Evolutionary conservation across 2,888 invertebrate species (phyloP).

Genomic region (Chalcosyrphus nemorum): DNA sequence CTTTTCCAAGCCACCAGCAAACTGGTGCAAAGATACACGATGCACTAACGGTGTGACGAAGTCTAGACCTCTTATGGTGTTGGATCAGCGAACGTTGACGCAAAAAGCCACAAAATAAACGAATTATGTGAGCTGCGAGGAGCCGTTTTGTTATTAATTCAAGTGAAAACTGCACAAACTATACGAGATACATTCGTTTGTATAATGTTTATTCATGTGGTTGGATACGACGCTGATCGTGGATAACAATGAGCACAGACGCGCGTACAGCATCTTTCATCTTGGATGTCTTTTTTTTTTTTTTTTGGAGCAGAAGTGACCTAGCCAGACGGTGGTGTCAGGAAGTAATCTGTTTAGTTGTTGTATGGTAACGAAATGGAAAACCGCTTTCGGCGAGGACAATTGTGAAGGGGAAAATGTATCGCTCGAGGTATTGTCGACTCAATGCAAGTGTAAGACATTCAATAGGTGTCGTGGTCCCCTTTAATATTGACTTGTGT

Average conservation of each 20-base stretch:
- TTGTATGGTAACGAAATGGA: conserved; percentile 43
- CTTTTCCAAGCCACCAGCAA: conserved; percentile 36
- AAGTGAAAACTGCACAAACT: conserved; percentile 48
- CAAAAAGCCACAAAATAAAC: conserved; percentile 33
- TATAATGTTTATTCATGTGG: conserved; percentile 47
- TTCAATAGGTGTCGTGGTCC: conserved; percentile 1
- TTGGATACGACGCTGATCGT: neutral
- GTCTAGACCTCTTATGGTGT: conserved; percentile 37
- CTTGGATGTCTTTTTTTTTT: too few species aligned
- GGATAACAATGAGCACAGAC: conserved; percentile 10
- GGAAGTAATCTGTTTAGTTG: conserved; percentile 62
- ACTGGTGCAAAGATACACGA: conserved; percentile 22
- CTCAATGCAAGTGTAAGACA: conserved; percentile 2
- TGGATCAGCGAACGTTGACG: conserved; percentile 22
- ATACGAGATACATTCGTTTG: conserved; percentile 30
- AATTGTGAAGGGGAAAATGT: neutral
- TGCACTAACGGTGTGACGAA: conserved; percentile 1
- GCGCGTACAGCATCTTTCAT: conserved; percentile 21
- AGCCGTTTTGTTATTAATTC: conserved; percentile 43
- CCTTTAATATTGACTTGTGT: conserved; percentile 7
- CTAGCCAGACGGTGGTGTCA: conserved; percentile 42
- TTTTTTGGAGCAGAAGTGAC: too few species aligned
- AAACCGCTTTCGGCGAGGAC: conserved; percentile 47
- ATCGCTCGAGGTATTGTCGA: conserved; percentile 1
- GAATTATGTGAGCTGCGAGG: conserved; percentile 38